Evolutionary conservation across 30 jellyfish, hydroid and myxozoan species (phyloP), one percentile per base, ranked within the genome.

Genomic region (Clytia hemisphaerica): DNA sequence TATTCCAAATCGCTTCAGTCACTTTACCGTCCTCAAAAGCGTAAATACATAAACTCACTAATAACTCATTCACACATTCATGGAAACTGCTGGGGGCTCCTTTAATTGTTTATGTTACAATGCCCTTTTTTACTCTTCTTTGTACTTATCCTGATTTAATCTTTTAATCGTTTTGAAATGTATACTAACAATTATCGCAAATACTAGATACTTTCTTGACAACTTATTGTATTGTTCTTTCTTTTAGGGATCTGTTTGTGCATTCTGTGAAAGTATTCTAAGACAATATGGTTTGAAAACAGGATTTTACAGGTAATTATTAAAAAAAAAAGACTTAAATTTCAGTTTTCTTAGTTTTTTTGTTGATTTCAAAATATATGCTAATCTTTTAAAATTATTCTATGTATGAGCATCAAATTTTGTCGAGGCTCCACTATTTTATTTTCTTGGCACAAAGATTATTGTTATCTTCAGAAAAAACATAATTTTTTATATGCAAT

Each of bases 241-340:
- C 21, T 61, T 76, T 3, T 36, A 88, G 97, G 97, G 97, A 9
- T 88, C 97, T 26, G 94, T 88, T 15, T 88, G 92, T 53, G 97
- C 97, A 25, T 63, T 88, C 28, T 67, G 93, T 18, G 97, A 88
- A 46, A 65, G 83, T 22, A 88, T 88, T 38, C 37, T 88, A 40
- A 55, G 97, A 69, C 79, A 80, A 42, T 72, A 78, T 74, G 97
- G 97, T 21, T 45, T 88, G 15, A 74, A 48, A 29, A 88, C 97
- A 16, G 97, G 97, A 21, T 82, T 88, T 50, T 80, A 80, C 73
- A 80, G 93, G 97, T 88, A 34, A 15, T 58, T 66, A 7, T 16
- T 7, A 4, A 16, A 44, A 4, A 18, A 10, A n/a, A 1, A 3
- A 29, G 24, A 60, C 10, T 25, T 12, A 19, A 22, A 2, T 1